Evolutionary conservation across 2,797 vertebrate genomes (phyloP), one percentile per base, ranked within the genome.

Genomic region (Typhlichthys subterraneus): DNA sequence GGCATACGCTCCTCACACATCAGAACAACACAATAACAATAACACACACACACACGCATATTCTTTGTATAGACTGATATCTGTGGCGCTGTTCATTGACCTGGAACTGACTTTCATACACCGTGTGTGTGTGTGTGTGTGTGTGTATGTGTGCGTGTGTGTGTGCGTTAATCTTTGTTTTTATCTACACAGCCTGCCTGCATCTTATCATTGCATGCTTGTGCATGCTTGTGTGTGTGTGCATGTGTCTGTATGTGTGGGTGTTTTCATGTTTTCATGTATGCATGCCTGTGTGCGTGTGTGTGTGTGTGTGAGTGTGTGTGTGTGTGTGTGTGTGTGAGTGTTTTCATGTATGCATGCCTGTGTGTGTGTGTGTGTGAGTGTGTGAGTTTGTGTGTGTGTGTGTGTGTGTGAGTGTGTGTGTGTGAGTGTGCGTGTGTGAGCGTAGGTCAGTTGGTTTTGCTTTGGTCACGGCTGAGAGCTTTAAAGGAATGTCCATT

Each of bases 101-200:
- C 86, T 88, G 87, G 86, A 89, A 87, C 77, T 89, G 85, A 87
- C 85, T 88, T 87, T 83, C 87, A 87, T 87, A 87, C 87, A 89
- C 82, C 81, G 79, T 79, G 85, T 80, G 81, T 73, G 33, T 31
- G 46, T 49, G 8, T 69, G 73, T 71, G 69, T 74, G 69, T 55
- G 67, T 67, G 67, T 38, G 59, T 69, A 66, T 71, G 68, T 61
- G 58, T 45, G 19, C 57, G 68, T 61, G 58, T 45, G 19, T 59
- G 50, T 31, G 49, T 46, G n/a, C 2, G 50, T 58, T 38, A 9
- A 53, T 53, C 19, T 19, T 19, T 19, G 19, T 11, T 53, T 17
- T 48, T 12, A 12, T 17, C 7, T 11, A 19, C 23, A 19, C 19
- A 19, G 15, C 7, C 19, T 53, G 52, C 19, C 12, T 19, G 19